phyloP scores from a whole-genome alignment of 35 echinoderm and acorn worm genomes.

The Eucidaris tribuloides region DNA sequence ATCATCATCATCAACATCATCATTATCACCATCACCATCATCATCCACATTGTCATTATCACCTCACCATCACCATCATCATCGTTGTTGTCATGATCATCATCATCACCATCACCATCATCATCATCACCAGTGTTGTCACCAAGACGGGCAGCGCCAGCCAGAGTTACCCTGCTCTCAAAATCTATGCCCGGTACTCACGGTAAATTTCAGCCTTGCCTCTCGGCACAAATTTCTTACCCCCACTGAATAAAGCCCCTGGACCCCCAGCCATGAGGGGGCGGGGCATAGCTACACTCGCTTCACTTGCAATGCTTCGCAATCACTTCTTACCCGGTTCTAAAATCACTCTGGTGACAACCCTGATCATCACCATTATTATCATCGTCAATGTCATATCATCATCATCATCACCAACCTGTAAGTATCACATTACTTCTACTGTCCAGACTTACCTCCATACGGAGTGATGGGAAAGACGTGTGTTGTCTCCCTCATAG shows the following conservation, averaged over 20 bases:
- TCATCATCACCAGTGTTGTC: neutral
- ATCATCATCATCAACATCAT: neutral
- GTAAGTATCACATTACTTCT: neutral
- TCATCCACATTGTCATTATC: neutral
- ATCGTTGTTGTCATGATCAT: neutral
- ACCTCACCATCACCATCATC: neutral
- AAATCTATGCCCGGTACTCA: too few species aligned
- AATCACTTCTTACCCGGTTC: too few species aligned
- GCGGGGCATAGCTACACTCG: too few species aligned
- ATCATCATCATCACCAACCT: neutral
- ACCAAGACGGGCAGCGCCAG: too few species aligned
- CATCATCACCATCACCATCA: neutral
- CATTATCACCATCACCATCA: neutral
- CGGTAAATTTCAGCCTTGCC: too few species aligned
- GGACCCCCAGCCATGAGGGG: too few species aligned
- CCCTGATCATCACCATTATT: neutral
- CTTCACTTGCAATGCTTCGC: too few species aligned
- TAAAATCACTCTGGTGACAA: too few species aligned
- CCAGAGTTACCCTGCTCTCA: too few species aligned
- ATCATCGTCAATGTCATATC: neutral
- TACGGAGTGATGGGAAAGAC: conserved; percentile 96
- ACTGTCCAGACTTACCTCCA: conserved; percentile 91
- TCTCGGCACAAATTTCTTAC: too few species aligned
- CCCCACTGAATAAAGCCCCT: too few species aligned
- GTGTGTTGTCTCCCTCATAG: conserved; percentile 91